phyloP scores from a whole-genome alignment of 2,113 vertebrate genomes.

The Hydrolagus affinis region DNA sequence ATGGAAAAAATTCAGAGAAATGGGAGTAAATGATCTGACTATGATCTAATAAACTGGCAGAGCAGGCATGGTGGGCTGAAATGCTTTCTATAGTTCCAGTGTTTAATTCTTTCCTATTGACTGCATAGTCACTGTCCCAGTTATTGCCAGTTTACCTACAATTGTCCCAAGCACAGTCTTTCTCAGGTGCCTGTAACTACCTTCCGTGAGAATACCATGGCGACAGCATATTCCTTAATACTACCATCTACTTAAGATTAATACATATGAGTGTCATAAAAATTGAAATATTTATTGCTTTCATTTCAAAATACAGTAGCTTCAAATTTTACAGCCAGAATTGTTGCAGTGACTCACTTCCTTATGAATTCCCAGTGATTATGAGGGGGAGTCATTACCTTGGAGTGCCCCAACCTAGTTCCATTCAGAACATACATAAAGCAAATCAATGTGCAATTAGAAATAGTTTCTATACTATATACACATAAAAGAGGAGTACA shows the following conservation, averaged over 20 bases:
- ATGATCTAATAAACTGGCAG: no score
- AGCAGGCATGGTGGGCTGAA: no score
- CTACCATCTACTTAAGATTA: not conserved
- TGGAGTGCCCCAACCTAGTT: not conserved
- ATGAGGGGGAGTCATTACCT: not conserved
- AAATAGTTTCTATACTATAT: slow-evolving; percentile 25
- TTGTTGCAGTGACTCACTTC: not conserved
- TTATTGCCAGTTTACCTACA: no score
- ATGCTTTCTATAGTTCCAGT: no score
- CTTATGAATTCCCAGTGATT: not conserved
- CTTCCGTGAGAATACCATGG: not conserved
- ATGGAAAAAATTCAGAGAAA: no score
- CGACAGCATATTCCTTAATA: no score
- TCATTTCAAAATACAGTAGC: not conserved
- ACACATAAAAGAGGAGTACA: slow-evolving; percentile 16
- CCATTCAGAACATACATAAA: slow-evolving; percentile 20
- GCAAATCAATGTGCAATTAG: slow-evolving; percentile 29
- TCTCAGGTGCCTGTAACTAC: not conserved
- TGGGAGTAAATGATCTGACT: no score
- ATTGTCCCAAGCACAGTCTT: no score
- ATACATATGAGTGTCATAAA: not conserved
- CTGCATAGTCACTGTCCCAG: no score
- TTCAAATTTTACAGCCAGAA: not conserved
- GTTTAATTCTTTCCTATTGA: no score
- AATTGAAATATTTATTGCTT: not conserved